Conservation (phyloP, 2,888 invertebrate genomes). For the Cerastis leucographa region DNA sequence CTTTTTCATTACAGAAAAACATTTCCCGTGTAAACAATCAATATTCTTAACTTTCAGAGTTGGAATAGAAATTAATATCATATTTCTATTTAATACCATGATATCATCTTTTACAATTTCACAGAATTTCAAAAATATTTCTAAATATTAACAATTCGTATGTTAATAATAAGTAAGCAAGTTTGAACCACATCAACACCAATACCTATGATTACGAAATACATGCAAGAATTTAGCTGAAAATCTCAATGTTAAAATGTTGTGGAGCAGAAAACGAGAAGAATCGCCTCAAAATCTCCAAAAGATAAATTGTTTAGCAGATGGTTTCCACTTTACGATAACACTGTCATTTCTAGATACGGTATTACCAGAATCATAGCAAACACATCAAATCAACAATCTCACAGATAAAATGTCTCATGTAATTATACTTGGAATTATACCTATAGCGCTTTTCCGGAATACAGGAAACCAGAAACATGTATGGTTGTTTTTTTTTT, state of each 20-base stretch:
- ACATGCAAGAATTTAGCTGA: slow-evolving; percentile 34
- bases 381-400: not conserved
- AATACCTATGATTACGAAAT: slow-evolving; percentile 31
- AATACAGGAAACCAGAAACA: not conserved
- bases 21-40: not conserved
- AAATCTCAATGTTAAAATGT: slow-evolving; percentile 3
- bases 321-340: not conserved
- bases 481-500: not conserved
- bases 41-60: not conserved
- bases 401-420: not conserved
- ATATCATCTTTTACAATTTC: not conserved
- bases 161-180: not conserved
- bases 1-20: not conserved
- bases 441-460: not conserved
- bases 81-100: not conserved
- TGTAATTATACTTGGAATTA: not conserved
- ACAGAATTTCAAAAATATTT: slow-evolving; percentile 32
- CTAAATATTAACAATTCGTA: slow-evolving; percentile 5
- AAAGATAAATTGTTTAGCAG: not conserved
- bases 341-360: not conserved
- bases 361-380: not conserved
- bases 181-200: not conserved
- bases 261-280: not conserved
- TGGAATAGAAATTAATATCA: not conserved
- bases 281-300: not conserved